A percentile compares a stretch with the other conserved stretches of the same genome.
These are phyloP conservation scores for Emmelina monodactyla DNA, from an alignment of 2,888 invertebrate genomes.

Conservation along the genomic window DNA sequence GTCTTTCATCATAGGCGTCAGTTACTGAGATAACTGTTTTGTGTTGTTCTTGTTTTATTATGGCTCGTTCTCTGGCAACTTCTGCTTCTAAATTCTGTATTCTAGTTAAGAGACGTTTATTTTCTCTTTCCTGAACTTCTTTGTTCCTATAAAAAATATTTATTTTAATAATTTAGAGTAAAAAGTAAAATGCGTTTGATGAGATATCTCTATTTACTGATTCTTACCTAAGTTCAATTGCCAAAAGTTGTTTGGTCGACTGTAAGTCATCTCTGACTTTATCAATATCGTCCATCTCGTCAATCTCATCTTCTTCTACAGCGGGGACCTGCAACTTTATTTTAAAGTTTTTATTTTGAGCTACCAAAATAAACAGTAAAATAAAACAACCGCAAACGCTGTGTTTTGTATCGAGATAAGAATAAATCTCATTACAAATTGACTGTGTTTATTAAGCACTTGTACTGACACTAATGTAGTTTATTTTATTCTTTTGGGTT, in stretches of 20 bases:
- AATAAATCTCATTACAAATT: no score
- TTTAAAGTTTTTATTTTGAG: conserved; percentile 4
- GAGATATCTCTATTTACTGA: no score
- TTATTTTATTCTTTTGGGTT: no score
- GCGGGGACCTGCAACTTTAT: conserved; percentile 23
- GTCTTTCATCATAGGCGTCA: conserved; percentile 68
- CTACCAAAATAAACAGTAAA: no score
- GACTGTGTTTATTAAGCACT: no score
- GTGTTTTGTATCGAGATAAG: no score
- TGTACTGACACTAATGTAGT: no score
- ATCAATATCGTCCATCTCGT: conserved; percentile 92
- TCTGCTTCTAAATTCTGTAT: conserved; percentile 85
- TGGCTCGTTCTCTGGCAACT: conserved; percentile 73
- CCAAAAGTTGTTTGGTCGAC: conserved; percentile 90
- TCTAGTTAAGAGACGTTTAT: conserved; percentile 80
- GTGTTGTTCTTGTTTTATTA: conserved; percentile 57
- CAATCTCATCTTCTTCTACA: conserved; percentile 72
- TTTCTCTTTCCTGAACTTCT: conserved; percentile 85
- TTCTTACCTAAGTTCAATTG: conserved; percentile 78
- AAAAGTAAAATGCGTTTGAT: no score
- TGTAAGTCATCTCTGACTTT: conserved; percentile 89
- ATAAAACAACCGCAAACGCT: no score
- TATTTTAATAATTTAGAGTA: no score
- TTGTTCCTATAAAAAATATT: conserved; percentile 74
- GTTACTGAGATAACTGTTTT: conserved; percentile 62